Base-by-base conservation (phyloP, 2,113 vertebrate species). In the Gulo gulo region DNA sequence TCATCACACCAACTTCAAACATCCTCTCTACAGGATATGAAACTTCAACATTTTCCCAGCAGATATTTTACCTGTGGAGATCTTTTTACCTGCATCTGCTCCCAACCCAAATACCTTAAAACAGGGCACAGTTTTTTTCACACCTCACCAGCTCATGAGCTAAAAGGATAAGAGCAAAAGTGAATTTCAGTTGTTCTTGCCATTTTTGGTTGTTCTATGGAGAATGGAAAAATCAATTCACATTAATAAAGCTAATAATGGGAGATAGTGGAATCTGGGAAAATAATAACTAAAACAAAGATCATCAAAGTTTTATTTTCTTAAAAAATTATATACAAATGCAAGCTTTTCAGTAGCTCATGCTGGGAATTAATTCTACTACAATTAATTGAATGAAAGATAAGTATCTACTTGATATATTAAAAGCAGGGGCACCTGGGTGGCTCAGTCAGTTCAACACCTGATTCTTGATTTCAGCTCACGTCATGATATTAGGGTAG, bases 61-160 rank as follows among this genome's bases (percentile, higher is more conserved):
- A 87, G 52, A 90, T 67, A 93, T 59, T 95, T 95, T 45, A 94
- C 12, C 50, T 88, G 26, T 88, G n/a, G 71, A 91, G 52, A 92
- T 55, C 36, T 34, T 65, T 76, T 71, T 82, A 47, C 29, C 0
- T 73, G 20, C 4, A 45, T 93, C 67, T 73, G 6, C 24, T 69
- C 88, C 15, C 39, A 97, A 76, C 9, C 18, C 88, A 21, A 91
- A 88, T 91, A 67, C 4, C 13, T 92, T 92, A 73, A 92, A 94
- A 15, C 39, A 0, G 13, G 20, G 20, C 9, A 4, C 2, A 80
- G 14, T 52, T 71, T 95, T 47, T 94, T 42, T 36, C 78, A 85
- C 6, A 91, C 9, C 34, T 94, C 61, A 90, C 21, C n/a, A 61
- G 34, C 21, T 94, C 14, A 7, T 55, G 20, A 89, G 9, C 29